These are phyloP conservation scores for Lamellibrachia luymesi DNA, from an alignment of 1,140 invertebrate species.

Conservation along the genomic window DNA sequence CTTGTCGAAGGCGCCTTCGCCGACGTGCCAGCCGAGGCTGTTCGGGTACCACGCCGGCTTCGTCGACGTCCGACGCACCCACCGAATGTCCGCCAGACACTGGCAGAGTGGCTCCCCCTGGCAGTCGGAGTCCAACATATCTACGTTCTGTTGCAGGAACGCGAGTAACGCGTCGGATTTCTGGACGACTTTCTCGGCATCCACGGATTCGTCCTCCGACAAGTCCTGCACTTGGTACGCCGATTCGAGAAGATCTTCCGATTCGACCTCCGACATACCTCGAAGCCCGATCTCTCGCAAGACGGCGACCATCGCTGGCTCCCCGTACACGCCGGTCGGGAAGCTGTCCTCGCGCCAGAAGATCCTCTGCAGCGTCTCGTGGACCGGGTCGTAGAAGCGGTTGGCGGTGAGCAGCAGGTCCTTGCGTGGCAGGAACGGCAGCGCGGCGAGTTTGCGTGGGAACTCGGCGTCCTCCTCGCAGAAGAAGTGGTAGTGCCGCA, in stretches of 20 bases:
- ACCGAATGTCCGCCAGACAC: constrained; percentile 18
- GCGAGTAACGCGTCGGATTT: constrained; percentile 25
- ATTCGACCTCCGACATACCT: constrained; percentile 22
- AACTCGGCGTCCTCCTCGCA: constrained; percentile 15
- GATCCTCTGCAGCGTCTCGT: constrained; percentile 20
- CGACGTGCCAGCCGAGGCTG: constrained; percentile 16
- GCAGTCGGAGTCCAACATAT: constrained; percentile 12
- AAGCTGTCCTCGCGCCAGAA: constrained; percentile 28
- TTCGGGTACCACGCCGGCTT: constrained; percentile 25
- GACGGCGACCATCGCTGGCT: constrained; percentile 18
- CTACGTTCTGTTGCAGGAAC: constrained; percentile 17
- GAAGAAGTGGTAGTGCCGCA: constrained; percentile 24
- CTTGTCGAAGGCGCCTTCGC: constrained; percentile 16
- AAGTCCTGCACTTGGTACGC: constrained; percentile 18
- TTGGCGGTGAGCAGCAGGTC: constrained; percentile 24
- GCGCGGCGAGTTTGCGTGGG: not conserved
- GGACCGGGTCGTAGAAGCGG: constrained; percentile 28
- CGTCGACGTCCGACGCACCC: constrained; percentile 13
- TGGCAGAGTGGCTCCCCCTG: constrained; percentile 13
- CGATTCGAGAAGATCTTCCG: constrained; percentile 21
- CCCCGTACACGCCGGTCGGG: constrained; percentile 15
- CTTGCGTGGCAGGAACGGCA: constrained; percentile 24
- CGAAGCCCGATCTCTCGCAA: constrained; percentile 26
- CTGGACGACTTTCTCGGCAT: not conserved
- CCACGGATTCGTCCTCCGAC: not conserved